A percentile compares a stretch with the other conserved stretches of the same genome.
phyloP scores from a whole-genome alignment of 2,797 vertebrate species.

The Manis javanica region DNA sequence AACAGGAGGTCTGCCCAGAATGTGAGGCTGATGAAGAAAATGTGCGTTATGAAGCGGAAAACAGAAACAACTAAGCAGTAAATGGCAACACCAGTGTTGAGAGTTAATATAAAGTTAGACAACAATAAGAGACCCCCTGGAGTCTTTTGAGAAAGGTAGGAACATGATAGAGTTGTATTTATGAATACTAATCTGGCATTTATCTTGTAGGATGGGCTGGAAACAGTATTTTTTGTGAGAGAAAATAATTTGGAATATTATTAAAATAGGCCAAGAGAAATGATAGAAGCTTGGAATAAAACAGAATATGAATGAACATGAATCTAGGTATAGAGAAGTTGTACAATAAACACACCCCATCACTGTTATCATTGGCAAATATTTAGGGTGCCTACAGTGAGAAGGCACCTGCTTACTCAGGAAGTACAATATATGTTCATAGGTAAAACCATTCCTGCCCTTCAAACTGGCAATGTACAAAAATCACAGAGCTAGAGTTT shows the following conservation, averaged over 20 bases:
- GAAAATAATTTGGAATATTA: background rate
- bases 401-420: background rate
- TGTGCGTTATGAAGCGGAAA: background rate
- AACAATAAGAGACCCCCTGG: background rate
- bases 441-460: background rate
- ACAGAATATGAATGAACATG: conserved; percentile 16
- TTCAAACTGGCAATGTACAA: background rate
- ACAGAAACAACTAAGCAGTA: background rate
- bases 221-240: background rate
- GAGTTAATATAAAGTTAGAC: conserved; percentile 2
- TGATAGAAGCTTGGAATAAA: conserved; percentile 20
- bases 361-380: background rate
- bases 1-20: background rate
- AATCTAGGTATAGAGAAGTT: background rate
- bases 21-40: background rate
- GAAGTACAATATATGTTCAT: background rate
- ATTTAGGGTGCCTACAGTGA: background rate
- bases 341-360: background rate
- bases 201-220: background rate
- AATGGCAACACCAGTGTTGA: background rate
- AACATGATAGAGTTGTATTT: background rate
- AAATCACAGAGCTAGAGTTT: background rate
- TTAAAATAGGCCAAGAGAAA: background rate
- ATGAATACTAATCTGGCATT: background rate
- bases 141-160: background rate